A percentile compares a stretch with the other conserved stretches of the same genome.
Conservation (phyloP, 2,888 invertebrate species). For the Eristalis intricaria region DNA sequence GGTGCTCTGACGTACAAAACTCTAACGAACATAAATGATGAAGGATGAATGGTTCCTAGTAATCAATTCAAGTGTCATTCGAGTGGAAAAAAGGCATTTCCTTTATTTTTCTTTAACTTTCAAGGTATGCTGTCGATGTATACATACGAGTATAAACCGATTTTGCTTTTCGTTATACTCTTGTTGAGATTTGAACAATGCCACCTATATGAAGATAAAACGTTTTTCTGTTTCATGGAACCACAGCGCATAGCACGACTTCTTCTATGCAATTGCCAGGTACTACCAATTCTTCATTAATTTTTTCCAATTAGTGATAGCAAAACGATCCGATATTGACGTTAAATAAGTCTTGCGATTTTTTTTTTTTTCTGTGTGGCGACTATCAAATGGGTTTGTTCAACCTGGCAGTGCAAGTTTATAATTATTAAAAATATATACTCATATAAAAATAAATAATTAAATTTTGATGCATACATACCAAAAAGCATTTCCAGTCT, state of each 20-base stretch:
- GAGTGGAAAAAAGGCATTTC: constrained; percentile 18
- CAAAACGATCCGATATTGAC: neutral
- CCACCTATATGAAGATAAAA: constrained; percentile 43
- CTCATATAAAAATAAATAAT: no score
- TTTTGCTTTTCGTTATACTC: constrained; percentile 35
- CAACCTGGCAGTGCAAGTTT: no score
- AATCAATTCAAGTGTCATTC: constrained; percentile 68
- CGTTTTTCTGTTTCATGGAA: constrained; percentile 23
- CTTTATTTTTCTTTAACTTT: constrained; percentile 49
- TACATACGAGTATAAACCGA: constrained; percentile 13
- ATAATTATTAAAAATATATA: no score
- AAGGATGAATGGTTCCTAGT: constrained; percentile 68
- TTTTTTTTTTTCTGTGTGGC: neutral
- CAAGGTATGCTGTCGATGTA: neutral
- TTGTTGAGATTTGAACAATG: constrained; percentile 54
- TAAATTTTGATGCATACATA: no score
- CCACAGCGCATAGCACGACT: neutral
- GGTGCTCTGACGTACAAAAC: constrained; percentile 45
- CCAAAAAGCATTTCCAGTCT: no score
- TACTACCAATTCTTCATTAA: constrained; percentile 4
- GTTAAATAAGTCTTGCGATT: neutral
- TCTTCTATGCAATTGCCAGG: constrained; percentile 33
- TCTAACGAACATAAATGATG: constrained; percentile 37
- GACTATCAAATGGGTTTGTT: neutral
- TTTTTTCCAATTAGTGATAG: constrained; percentile 49